Base-by-base conservation (phyloP, 2,113 vertebrate species). In the Caranx ignobilis region DNA sequence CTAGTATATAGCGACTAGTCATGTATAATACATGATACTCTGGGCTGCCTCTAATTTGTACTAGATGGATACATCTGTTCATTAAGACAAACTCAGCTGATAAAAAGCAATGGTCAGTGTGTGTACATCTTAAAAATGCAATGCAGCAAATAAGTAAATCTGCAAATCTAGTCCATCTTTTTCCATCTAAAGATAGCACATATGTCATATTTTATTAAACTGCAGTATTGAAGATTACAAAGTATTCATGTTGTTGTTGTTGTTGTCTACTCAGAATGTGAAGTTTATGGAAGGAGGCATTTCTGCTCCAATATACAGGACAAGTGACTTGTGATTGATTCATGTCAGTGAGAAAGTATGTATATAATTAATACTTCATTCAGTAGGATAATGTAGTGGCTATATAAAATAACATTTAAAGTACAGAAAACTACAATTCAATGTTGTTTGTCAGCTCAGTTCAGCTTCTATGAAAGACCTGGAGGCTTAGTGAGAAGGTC, bases 101-200 rank as follows among this genome's bases (percentile, higher is more conserved):
- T 59, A 21, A 73, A 60, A 61, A 56, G 55, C 39, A 69, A 39
- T 74, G 41, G 43, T 50, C 64, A 73, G 13, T 74, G 41, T 50
- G n/a, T 56, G 31, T 63, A 59, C 34, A 60, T 77, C 68, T 35
- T 66, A 6, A 21, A 15, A 54, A 21, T 21, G 52, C 10, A 11
- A 11, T 54, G 52, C n/a, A 50, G 18, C 2, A 18, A 50, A 50
- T 50, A 16, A 50, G 6, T 19, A 8, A 19, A 50, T 19, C 9
- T 48, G 16, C 45, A 16, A 16, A 19, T 18, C 16, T 2, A 19
- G 18, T 2, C 4, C 26, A 18, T 31, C 6, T 74, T 43, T 68
- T 2, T 11, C 13, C 26, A 26, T 26, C 26, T 26, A 26, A 26
- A 26, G 26, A 26, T 26, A 26, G 26, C 26, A 26, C 26, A 26